A percentile compares a stretch with the other conserved stretches of the same genome.
These are phyloP conservation scores for Regulus satrapa DNA, from an alignment of 2,113 vertebrate genomes.

Conservation along the genomic window DNA sequence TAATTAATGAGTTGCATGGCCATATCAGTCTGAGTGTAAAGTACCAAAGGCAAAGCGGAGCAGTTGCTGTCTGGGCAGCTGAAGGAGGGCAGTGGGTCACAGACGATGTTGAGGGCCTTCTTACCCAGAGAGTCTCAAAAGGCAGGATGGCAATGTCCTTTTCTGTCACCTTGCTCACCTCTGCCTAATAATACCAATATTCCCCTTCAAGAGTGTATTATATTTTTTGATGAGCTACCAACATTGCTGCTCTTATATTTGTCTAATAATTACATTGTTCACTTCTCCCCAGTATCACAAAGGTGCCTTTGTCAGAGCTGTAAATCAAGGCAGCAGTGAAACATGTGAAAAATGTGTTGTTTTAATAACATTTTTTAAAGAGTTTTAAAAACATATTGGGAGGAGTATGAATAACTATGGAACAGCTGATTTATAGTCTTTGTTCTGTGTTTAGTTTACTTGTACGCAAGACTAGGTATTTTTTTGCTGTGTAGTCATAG, in stretches of 20 bases:
- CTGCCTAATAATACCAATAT: not conserved
- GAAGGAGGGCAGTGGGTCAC: not conserved
- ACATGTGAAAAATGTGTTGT: not conserved
- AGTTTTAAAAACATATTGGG: not conserved
- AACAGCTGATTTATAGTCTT: not conserved
- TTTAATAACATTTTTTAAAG: slow-evolving; percentile 18
- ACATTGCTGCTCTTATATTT: not conserved
- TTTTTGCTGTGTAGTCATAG: not conserved
- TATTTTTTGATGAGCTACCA: not conserved
- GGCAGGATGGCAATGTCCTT: not conserved
- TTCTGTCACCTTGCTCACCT: not conserved
- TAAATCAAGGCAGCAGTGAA: not conserved
- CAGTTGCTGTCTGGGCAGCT: not conserved
- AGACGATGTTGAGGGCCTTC: not conserved
- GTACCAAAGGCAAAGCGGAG: not conserved
- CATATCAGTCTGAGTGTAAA: not conserved
- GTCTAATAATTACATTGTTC: slow-evolving; percentile 5
- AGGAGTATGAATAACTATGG: not conserved
- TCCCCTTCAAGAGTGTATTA: not conserved
- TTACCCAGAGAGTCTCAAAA: not conserved
- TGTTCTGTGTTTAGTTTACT: not conserved
- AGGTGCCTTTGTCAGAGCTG: slow-evolving; percentile 15
- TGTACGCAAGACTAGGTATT: not conserved
- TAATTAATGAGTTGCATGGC: slow-evolving; percentile 59
- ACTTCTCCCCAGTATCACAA: not conserved